Evolutionary conservation across 1,140 invertebrate species (phyloP).

Genomic region (Bombus cullumanus): DNA sequence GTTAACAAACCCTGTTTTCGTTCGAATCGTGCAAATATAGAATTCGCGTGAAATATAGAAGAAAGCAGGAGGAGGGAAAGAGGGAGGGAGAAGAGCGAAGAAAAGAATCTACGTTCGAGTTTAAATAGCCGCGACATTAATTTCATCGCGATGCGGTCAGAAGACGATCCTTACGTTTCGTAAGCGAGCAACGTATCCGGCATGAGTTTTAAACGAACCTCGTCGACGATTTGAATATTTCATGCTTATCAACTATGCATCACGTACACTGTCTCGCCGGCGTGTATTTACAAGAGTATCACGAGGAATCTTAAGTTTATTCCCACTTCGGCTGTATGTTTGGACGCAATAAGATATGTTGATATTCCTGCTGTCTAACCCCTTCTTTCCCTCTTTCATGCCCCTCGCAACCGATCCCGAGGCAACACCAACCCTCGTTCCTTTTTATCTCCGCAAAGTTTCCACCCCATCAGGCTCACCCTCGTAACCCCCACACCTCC

Average conservation of each 20-base stretch:
- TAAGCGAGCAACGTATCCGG: conserved; percentile 16
- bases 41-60: too few species aligned
- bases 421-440: conserved; percentile 79
- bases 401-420: conserved; percentile 62
- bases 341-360: conserved; percentile 82
- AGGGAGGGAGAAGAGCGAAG: too few species aligned
- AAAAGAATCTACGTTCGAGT: background rate
- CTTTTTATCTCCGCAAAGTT: conserved; percentile 84
- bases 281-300: conserved; percentile 65
- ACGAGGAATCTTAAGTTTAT: conserved; percentile 78
- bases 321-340: conserved; percentile 81
- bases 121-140: conserved; percentile 25
- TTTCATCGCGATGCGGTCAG: background rate
- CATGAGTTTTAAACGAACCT: conserved; percentile 27
- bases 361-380: conserved; percentile 77
- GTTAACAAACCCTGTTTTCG: background rate
- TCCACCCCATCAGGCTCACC: conserved; percentile 82
- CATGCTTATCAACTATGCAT: conserved; percentile 60
- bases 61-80: too few species aligned
- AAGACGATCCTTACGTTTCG: conserved; percentile 8
- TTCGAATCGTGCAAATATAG: too few species aligned
- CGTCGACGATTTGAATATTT: conserved; percentile 55
- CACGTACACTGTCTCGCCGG: conserved; percentile 46
- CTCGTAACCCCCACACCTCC: conserved; percentile 59
- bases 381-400: conserved; percentile 68